These are phyloP conservation scores for Samia ricini DNA, from an alignment of 1,140 invertebrate species.

Conservation along the genomic window DNA sequence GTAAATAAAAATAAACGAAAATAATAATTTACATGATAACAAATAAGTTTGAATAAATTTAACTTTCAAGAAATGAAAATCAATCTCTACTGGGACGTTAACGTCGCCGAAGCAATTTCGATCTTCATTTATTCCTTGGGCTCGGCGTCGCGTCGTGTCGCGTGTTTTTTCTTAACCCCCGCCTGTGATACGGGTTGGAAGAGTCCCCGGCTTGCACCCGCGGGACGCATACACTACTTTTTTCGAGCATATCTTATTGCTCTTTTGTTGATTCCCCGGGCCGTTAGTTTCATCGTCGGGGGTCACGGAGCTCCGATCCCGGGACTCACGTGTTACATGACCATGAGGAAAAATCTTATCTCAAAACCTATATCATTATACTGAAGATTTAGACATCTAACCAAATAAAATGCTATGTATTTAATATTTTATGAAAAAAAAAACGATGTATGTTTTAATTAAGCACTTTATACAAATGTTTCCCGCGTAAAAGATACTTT, in stretches of 20 bases:
- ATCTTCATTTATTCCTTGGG: constrained; percentile 28
- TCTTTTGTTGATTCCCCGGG: constrained; percentile 75
- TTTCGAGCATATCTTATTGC: constrained; percentile 78
- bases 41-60: too few species aligned
- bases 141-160: constrained; percentile 20
- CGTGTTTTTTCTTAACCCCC: constrained; percentile 48
- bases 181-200: constrained; percentile 33
- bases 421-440: too few species aligned
- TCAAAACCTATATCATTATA: not conserved
- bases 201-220: constrained; percentile 40
- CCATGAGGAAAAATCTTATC: constrained; percentile 2
- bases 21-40: too few species aligned
- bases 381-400: not conserved
- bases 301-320: constrained; percentile 39
- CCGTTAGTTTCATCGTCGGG: constrained; percentile 76
- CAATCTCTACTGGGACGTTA: constrained; percentile 23
- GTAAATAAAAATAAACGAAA: too few species aligned
- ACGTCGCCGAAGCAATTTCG: constrained; percentile 33
- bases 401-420: not conserved
- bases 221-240: constrained; percentile 72
- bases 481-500: too few species aligned
- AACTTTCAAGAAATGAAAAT: constrained; percentile 17
- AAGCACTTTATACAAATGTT: too few species aligned
- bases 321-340: constrained; percentile 16
- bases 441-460: too few species aligned